A percentile compares a stretch with the other conserved stretches of the same genome.
phyloP scores from a whole-genome alignment of 2,888 invertebrate genomes.

The Troglohyphantes excavatus region DNA sequence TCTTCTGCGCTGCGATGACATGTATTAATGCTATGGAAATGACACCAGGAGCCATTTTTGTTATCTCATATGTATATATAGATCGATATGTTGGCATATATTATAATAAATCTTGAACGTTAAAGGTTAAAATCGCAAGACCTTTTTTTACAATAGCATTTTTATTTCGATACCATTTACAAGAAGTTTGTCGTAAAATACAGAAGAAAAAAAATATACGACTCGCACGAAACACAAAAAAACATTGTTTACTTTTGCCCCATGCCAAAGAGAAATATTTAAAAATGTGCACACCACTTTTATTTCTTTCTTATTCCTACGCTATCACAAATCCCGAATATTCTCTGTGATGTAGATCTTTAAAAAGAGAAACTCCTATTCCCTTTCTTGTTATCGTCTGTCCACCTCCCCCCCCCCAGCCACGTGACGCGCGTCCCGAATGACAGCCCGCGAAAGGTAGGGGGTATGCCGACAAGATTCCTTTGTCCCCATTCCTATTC shows the following conservation, averaged over 20 bases:
- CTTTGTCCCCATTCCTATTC: conserved; percentile 6
- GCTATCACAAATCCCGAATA: not conserved
- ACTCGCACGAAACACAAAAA: too few relatives aligned
- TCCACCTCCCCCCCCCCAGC: not conserved
- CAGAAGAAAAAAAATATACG: too few relatives aligned
- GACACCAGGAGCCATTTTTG: too few relatives aligned
- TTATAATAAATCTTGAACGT: too few relatives aligned
- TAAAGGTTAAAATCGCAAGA: too few relatives aligned
- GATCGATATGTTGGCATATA: too few relatives aligned
- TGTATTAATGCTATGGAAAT: too few relatives aligned
- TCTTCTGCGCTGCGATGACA: too few relatives aligned
- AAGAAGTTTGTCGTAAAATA: too few relatives aligned
- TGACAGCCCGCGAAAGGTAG: not conserved
- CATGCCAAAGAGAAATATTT: not conserved
- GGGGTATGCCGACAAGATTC: not conserved
- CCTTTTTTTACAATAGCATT: too few relatives aligned
- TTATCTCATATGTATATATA: too few relatives aligned
- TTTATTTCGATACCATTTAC: too few relatives aligned
- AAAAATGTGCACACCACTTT: not conserved
- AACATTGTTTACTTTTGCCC: not conserved
- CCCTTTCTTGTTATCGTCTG: conserved; percentile 4
- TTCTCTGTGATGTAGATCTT: not conserved
- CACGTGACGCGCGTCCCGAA: not conserved
- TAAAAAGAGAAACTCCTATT: not conserved
- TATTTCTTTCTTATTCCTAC: not conserved